Evolutionary conservation across 2,113 vertebrate genomes (phyloP), one percentile per base, ranked within the genome.

Genomic region (Anthoscopus minutus): DNA sequence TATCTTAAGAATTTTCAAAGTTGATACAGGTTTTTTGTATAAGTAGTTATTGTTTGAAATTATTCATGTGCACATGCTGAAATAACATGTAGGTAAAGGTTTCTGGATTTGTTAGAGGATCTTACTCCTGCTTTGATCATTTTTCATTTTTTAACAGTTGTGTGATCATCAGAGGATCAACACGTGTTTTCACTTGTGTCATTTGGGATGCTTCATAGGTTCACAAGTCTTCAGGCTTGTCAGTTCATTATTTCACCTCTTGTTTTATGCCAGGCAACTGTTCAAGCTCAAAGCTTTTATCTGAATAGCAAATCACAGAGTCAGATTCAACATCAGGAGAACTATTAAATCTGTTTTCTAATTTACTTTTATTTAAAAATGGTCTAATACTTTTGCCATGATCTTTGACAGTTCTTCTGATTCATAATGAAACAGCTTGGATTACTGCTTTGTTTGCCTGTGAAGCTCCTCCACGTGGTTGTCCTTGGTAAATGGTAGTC

Each of bases 81-180:
- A 86, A 57, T 42, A 74, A n/a, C 6, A 10, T 24, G 25, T 35
- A 77, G 18, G 15, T 72, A 42, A 76, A 57, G 4, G 20, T 60
- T 79, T 85, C 31, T 80, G 72, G 51, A 58, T 58, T 94, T 71
- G n/a, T 30, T 62, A 40, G 37, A 86, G 45, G 18, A 69, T 65
- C 40, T 65, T 78, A 14, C 3, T 70, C 51, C 37, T 86, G 44
- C 56, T 64, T 61, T 83, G 40, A 33, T 83, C 0, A 28, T 86
- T 81, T 89, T 86, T 94, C n/a, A 53, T 89, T 89, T 91, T n/a
- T 80, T 77, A 70, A 13, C 44, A 83, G 15, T 44, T 54, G 31
- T 72, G 56, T 83, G 79, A 92, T 83, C 79, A 74, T 93, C 69
- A 86, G 86, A 90, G 72, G 47, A 88, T 90, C 91, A 93, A 88